Base-by-base conservation (phyloP, 2,113 vertebrate genomes). In the Lynx canadensis region DNA sequence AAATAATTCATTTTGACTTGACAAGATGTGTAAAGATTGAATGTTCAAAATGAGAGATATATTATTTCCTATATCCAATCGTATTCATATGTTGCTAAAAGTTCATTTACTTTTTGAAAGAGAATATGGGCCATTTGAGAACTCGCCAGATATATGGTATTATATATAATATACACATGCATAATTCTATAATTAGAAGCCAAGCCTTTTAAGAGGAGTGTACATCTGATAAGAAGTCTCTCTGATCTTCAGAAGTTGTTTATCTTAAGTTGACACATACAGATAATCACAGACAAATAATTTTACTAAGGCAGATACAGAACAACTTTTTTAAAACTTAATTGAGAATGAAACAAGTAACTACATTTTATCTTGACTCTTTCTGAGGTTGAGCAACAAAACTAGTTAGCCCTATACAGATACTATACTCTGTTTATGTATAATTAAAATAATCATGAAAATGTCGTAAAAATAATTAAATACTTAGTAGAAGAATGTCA, bases 401-500 rank as follows among this genome's bases (percentile, higher is more conserved):
- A 63, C 81, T 68, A 65, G 60, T 96, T 94, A 89, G 27, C 45
- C 50, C 69, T 33, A 3, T 41, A 48, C 3, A 69, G 19, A 68
- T 90, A 97, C 71, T 83, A 48, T 2, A 86, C 21, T 23, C 81
- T 93, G 82, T 41, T 98, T 97, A 97, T 74, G 29, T 94, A 9
- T 57, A 98, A 98, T 98, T 97, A 98, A 98, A 97, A 73, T 96
- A 96, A 97, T 97, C 66, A 97, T 33, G 38, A 87, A 97, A 91
- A 96, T 68, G 13, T 7, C 33, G 91, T 96, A 87, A 96, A 96
- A 96, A 87, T 76, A 96, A 96, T 98, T 97, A 96, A 96, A 95
- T 94, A 95, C 65, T 84, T 96, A 96, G 94, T 87, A n/a, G 80
- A 94, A 27, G 29, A 79, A 96, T 85, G 50, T 80, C 55, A 94